These are phyloP conservation scores for Nothocercus julius DNA, from an alignment of 2,113 vertebrate genomes.

Conservation along the genomic window DNA sequence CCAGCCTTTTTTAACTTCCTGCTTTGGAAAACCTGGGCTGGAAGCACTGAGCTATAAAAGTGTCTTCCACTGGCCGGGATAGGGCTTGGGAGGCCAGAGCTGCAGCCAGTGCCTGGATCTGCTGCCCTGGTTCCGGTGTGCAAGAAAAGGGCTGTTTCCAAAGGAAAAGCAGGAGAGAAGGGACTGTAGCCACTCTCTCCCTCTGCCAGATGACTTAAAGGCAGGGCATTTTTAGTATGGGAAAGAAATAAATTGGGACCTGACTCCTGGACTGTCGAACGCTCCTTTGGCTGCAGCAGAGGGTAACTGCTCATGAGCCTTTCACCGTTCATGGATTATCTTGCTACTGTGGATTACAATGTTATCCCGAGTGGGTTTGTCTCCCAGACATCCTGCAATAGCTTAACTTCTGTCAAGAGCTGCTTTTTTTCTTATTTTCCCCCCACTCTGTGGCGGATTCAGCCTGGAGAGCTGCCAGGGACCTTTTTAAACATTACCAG, in stretches of 20 bases:
- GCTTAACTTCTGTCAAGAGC: slow-evolving; percentile 11
- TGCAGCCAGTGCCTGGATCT: background rate
- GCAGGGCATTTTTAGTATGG: background rate
- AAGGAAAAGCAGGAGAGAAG: background rate
- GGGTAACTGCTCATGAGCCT: background rate
- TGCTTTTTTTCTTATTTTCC: background rate
- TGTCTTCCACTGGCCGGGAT: background rate
- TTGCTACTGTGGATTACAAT: background rate
- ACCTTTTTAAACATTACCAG: slow-evolving; percentile 28
- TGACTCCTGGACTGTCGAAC: background rate
- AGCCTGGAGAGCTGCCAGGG: slow-evolving; percentile 37
- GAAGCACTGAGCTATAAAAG: background rate
- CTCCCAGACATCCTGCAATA: slow-evolving; percentile 59
- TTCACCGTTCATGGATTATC: background rate
- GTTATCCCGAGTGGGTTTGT: slow-evolving; percentile 24
- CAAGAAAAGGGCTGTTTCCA: background rate
- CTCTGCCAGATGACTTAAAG: background rate
- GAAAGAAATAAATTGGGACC: background rate
- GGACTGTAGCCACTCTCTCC: background rate
- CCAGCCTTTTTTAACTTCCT: background rate
- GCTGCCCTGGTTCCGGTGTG: background rate
- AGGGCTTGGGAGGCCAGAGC: background rate
- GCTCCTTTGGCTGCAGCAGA: background rate
- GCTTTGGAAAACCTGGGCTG: background rate
- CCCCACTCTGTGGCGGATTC: background rate